phyloP scores from a whole-genome alignment of 2,113 vertebrate species.

The Lycaon pictus region DNA sequence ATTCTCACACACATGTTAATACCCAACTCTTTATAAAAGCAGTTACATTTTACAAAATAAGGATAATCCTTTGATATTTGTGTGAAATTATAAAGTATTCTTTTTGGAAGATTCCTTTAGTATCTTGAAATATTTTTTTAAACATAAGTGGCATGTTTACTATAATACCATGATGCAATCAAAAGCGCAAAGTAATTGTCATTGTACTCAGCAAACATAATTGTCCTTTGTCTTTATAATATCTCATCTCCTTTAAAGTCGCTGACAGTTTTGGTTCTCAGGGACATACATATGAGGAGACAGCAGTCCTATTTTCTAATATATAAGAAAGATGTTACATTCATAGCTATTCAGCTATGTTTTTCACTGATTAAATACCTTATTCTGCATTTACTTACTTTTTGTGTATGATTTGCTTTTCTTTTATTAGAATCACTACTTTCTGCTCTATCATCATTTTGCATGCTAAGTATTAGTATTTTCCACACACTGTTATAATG shows the following conservation, averaged over 20 bases:
- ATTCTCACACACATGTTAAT: not conserved
- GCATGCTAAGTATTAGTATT: slow-evolving; percentile 54
- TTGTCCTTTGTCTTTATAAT: slow-evolving; percentile 48
- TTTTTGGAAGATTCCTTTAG: not conserved
- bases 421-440: slow-evolving; percentile 15
- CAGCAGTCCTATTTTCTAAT: not conserved
- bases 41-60: not conserved
- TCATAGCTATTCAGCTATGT: slow-evolving; percentile 30
- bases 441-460: slow-evolving; percentile 54
- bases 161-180: slow-evolving; percentile 2
- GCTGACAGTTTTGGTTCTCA: not conserved
- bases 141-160: slow-evolving; percentile 4
- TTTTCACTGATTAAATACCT: slow-evolving; percentile 71
- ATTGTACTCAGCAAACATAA: not conserved
- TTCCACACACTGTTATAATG: slow-evolving; percentile 23
- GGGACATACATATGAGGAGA: not conserved
- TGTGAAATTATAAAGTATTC: not conserved
- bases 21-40: not conserved
- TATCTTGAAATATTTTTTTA: not conserved
- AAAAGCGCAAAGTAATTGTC: slow-evolving; percentile 54
- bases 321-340: slow-evolving; percentile 23
- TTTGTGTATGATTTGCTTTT: slow-evolving; percentile 66
- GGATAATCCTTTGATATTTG: not conserved
- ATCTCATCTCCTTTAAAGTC: slow-evolving; percentile 54
- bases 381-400: slow-evolving; percentile 50